phyloP scores from a whole-genome alignment of 2,113 vertebrate species.

The Notarius lentiginosus region DNA sequence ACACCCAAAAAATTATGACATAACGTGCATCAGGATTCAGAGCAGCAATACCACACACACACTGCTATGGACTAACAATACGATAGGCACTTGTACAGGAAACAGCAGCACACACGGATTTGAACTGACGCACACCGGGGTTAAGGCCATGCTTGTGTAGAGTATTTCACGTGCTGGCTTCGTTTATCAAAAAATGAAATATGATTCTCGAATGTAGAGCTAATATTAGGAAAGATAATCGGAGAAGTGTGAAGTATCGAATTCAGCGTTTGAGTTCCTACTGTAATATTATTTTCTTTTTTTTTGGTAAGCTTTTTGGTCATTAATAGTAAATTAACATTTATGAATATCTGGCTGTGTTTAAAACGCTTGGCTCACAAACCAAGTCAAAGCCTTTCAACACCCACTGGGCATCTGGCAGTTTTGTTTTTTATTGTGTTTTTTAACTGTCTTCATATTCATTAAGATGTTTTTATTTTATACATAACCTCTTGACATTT shows the following conservation, averaged over 20 bases:
- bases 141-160: background rate
- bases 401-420: background rate
- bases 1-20: background rate
- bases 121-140: background rate
- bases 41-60: background rate
- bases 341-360: conserved; percentile 53
- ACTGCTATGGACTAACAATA: background rate
- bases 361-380: conserved; percentile 46
- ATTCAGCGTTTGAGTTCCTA: background rate
- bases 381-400: conserved; percentile 45
- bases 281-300: background rate
- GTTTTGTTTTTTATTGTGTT: background rate
- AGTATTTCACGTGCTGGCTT: background rate
- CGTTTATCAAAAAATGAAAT: background rate
- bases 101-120: background rate
- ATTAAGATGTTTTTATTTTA: background rate
- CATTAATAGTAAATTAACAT: conserved; percentile 3
- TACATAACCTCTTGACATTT: background rate
- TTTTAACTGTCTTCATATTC: background rate
- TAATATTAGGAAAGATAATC: background rate
- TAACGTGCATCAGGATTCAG: background rate
- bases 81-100: too few relatives aligned
- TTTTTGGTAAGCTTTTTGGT: conserved; percentile 22
- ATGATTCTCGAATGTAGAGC: background rate
- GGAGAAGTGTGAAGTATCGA: background rate